Base-by-base conservation (phyloP, 2,888 invertebrate genomes). In the Scelioninae gen. 1 region DNA sequence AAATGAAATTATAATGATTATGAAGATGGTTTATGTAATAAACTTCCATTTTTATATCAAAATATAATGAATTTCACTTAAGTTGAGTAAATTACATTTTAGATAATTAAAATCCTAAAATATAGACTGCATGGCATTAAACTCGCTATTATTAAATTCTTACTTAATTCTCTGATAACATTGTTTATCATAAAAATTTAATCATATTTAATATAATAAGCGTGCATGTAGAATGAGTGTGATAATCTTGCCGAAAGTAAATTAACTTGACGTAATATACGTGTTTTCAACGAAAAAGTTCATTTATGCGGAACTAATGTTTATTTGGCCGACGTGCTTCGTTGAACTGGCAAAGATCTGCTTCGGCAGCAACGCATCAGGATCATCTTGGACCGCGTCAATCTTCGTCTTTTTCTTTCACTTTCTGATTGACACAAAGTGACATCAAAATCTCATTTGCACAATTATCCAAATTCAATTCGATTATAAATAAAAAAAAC, bases 281-380 rank as follows among this genome's bases (percentile, higher is more conserved):
- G 38, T 38, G 38, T 38, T 6, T 38, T 38, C 38, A 10, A 38
- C 9, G 38, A 38, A 38, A 38, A 38, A 38, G 38, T 38, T 38
- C 38, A 38, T 38, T 38, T 38, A 38, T 38, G 38, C 38, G 38
- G 38, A 38, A 38, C 38, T 38, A 38, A 38, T 38, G 38, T 38
- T 4, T 38, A 38, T 38, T 38, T 38, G 38, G 38, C 0, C 38
- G 38, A 38, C 38, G 10, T 38, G 38, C 38, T 38, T 38, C 38
- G 38, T 6, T 38, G 38, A 38, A 10, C 38, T 6, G 38, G 38
- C 38, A 10, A 38, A 38, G 10, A 38, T 38, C 1, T 38, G 38
- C 9, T 38, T 38, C 5, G 1, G 5, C 0, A 38, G 10, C 38
- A 10, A 38, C 38, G 10, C 38, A 34, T 38, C 4, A 23, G 23